A percentile compares a stretch with the other conserved stretches of the same genome.
Conservation (phyloP, 2,113 vertebrate genomes). For the Brevimyrus niger region DNA sequence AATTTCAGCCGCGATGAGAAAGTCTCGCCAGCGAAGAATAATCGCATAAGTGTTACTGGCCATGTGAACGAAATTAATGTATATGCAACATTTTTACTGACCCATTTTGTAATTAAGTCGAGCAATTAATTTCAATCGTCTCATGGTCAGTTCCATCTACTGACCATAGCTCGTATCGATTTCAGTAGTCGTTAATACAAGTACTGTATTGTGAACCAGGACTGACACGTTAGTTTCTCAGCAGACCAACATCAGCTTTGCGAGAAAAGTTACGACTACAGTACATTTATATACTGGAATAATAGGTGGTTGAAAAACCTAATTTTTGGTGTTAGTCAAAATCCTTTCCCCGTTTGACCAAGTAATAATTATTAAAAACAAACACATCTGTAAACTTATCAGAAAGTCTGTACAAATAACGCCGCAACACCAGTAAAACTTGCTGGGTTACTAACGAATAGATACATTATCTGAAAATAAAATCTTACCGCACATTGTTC, state of each 20-base stretch:
- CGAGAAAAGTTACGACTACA: neutral
- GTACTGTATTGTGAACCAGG: neutral
- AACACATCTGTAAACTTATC: neutral
- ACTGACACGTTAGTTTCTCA: constrained; percentile 3
- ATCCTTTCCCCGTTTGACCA: neutral
- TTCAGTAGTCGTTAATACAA: neutral
- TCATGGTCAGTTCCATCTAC: neutral
- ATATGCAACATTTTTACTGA: neutral
- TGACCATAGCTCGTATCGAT: neutral
- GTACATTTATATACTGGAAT: neutral
- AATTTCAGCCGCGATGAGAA: neutral
- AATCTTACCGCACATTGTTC: constrained; percentile 56
- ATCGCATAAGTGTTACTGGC: neutral
- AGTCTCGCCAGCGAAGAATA: neutral
- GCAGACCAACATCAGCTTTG: neutral
- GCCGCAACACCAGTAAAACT: neutral
- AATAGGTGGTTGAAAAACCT: neutral
- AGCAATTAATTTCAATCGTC: neutral
- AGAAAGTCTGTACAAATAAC: neutral
- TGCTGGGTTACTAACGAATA: neutral
- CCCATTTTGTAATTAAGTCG: neutral
- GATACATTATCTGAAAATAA: neutral
- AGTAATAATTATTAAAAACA: neutral
- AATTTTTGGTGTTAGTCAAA: neutral
- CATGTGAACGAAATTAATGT: neutral